Percentiles rank a stretch among this genome's conserved stretches.
Evolutionary conservation across 2,888 invertebrate genomes (phyloP).

Genomic region (Nemapogon koenigi): DNA sequence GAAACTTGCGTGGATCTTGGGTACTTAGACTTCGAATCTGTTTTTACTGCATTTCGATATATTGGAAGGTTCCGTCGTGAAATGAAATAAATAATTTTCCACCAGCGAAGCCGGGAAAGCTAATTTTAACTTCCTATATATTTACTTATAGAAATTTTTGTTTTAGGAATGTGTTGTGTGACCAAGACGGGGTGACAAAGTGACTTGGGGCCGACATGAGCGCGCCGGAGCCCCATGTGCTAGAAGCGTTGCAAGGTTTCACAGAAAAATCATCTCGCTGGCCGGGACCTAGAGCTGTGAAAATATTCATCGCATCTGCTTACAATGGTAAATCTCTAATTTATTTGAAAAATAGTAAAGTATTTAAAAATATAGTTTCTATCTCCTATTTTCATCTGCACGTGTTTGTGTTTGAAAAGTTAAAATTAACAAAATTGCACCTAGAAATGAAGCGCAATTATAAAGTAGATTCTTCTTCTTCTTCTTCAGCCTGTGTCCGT

Average conservation of each 20-base stretch:
- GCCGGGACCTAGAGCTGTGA: slow-evolving; percentile 66
- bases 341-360: neutral
- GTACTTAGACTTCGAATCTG: too few species aligned
- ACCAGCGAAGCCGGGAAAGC: too few species aligned
- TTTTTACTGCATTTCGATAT: too few species aligned
- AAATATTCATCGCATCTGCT: slow-evolving; percentile 64
- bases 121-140: neutral
- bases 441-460: too few species aligned
- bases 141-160: neutral
- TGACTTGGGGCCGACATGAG: slow-evolving; percentile 33
- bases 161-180: slow-evolving; percentile 2
- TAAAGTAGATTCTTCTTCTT: too few species aligned
- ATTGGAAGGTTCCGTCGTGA: too few species aligned
- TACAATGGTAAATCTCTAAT: slow-evolving; percentile 61
- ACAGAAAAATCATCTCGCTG: slow-evolving; percentile 49
- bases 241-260: slow-evolving; percentile 54
- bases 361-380: neutral
- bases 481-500: too few species aligned
- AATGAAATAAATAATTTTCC: too few species aligned
- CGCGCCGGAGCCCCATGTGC: slow-evolving; percentile 59
- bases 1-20: too few species aligned
- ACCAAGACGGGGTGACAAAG: neutral
- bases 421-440: too few species aligned
- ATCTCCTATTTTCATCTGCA: neutral
- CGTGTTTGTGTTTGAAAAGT: neutral